A percentile compares a stretch with the other conserved stretches of the same genome.
Conservation (phyloP, 2,113 vertebrate genomes). For the Pachycephala philippinensis region DNA sequence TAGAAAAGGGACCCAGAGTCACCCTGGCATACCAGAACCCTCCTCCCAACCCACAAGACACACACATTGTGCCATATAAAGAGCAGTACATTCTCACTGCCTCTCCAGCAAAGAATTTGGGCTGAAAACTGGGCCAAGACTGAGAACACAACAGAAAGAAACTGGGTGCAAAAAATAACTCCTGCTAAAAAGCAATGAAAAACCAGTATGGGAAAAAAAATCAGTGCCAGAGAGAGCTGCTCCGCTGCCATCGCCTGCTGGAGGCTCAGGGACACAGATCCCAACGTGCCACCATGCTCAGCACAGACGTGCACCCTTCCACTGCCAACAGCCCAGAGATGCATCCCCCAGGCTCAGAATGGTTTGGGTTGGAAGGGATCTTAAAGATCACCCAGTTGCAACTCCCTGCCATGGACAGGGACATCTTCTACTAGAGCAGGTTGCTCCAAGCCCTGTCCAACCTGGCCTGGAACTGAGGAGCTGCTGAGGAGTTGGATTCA, state of each 20-base stretch:
- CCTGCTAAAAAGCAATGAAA: not conserved
- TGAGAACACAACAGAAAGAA: not conserved
- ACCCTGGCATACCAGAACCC: not conserved
- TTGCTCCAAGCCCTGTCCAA: not conserved
- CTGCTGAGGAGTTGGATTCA: too few relatives aligned
- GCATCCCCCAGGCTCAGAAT: not conserved
- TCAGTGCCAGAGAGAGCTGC: not conserved
- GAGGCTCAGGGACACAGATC: not conserved
- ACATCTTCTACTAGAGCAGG: not conserved
- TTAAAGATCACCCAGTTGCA: not conserved
- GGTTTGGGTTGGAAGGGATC: not conserved
- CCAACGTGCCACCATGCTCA: not conserved
- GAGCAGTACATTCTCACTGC: not conserved
- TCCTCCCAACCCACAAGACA: not conserved
- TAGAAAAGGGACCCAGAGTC: not conserved
- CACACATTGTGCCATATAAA: not conserved
- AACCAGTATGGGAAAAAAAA: not conserved
- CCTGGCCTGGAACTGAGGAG: not conserved
- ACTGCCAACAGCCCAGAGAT: not conserved
- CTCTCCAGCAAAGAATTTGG: not conserved
- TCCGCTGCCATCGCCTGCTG: not conserved
- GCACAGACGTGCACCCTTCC: not conserved
- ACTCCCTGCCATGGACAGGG: not conserved
- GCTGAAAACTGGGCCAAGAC: not conserved
- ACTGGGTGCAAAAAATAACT: not conserved